Conservation (phyloP, 2,888 invertebrate genomes). For the Chironomus riparius region DNA sequence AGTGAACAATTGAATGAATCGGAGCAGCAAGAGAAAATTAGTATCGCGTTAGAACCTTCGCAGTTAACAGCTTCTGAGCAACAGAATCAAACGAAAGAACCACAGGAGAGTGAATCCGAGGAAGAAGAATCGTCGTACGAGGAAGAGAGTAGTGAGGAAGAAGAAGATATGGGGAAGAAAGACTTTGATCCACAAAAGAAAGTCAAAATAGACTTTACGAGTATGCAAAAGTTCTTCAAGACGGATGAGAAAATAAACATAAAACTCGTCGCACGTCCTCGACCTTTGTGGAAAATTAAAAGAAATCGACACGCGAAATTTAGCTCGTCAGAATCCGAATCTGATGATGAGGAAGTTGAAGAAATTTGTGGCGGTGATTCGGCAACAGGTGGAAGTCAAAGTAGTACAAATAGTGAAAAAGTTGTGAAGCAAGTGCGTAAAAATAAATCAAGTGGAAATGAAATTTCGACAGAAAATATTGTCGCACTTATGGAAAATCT, state of each 20-base stretch:
- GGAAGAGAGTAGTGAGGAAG: constrained; percentile 36
- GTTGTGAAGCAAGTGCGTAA: background rate
- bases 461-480: background rate
- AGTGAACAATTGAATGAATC: background rate
- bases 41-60: background rate
- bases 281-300: constrained; percentile 49
- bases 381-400: constrained; percentile 6
- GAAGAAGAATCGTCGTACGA: constrained; percentile 34
- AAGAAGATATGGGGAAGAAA: constrained; percentile 33
- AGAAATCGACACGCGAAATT: constrained; percentile 34
- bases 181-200: constrained; percentile 42
- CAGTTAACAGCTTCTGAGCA: background rate
- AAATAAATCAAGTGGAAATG: background rate
- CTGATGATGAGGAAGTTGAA: constrained; percentile 40
- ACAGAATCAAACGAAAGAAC: constrained; percentile 29
- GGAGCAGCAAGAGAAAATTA: background rate
- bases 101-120: constrained; percentile 34
- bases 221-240: constrained; percentile 41
- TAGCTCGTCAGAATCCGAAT: constrained; percentile 44
- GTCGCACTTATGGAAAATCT: background rate
- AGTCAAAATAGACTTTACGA: constrained; percentile 37
- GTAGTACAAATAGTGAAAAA: constrained; percentile 21
- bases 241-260: constrained; percentile 49
- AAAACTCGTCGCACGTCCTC: constrained; percentile 52
- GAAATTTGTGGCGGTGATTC: constrained; percentile 30